Conservation (phyloP, 1,140 invertebrate species). For the Cydia strobilella region DNA sequence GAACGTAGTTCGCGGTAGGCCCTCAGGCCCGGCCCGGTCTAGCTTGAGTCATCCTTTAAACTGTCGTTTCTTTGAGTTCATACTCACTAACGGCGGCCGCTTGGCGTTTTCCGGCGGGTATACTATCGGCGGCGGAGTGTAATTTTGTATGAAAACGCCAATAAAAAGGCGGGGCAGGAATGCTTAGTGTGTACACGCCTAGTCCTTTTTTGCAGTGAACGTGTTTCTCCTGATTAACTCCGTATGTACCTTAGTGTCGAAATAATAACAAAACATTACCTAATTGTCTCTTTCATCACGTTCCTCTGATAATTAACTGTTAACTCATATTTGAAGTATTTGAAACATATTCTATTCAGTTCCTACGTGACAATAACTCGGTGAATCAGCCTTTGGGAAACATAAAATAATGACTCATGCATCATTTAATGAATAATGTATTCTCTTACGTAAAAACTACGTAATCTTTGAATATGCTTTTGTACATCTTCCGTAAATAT, state of each 20-base stretch:
- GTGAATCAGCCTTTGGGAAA: conserved; percentile 10
- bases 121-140: too few relatives aligned
- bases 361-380: conserved; percentile 5
- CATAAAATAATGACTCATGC: neutral
- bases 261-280: neutral
- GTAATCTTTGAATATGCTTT: neutral
- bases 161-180: too few relatives aligned
- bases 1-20: too few relatives aligned
- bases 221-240: neutral
- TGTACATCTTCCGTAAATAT: conserved; percentile 9
- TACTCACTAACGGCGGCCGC: too few relatives aligned
- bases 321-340: conserved; percentile 7
- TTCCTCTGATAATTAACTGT: neutral
- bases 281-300: neutral
- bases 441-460: neutral
- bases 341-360: neutral
- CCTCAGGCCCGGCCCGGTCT: too few relatives aligned
- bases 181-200: too few relatives aligned
- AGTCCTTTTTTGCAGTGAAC: too few relatives aligned
- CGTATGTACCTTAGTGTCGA: neutral
- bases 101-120: too few relatives aligned
- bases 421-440: neutral
- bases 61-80: too few relatives aligned
- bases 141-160: too few relatives aligned
- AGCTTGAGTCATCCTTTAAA: too few relatives aligned